Evolutionary conservation across 2,888 invertebrate species (phyloP), one percentile per base, ranked within the genome.

Genomic region (Tetramorium bicarinatum): DNA sequence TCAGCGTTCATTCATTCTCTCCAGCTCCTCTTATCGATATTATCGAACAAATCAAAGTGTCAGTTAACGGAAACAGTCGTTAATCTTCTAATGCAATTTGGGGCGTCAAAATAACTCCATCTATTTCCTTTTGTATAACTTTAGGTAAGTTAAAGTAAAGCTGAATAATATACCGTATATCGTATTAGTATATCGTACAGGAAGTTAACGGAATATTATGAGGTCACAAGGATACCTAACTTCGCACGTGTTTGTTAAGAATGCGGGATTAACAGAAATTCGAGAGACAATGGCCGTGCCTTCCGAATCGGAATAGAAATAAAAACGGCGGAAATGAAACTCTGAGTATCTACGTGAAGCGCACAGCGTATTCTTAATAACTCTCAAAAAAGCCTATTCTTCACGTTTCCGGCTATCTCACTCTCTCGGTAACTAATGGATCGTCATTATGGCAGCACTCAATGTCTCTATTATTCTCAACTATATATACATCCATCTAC

Each of bases 381-480:
- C 41, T 41, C 54, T 66, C 6, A 54, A 76, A 75, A 64, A 66
- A 15, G 41, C 13, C 76, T 25, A 76, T 76, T 76, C 66, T 66
- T 38, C 49, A 52, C n/a, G 29, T 64, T 76, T 76, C 76, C 66
- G 75, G 3, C 66, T 25, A 47, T 76, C 76, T 52, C 76, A 6
- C 52, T 76, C 76, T 66, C 66, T 52, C 66, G 25, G 52, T 76
- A 25, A 76, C 52, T 76, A 76, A 76, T 76, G 52, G 76, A 52
- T 52, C 66, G 49, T 66, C 76, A 66, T 76, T 64, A 76, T 66
- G 21, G 66, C 49, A 64, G 49, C 52, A 52, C 38, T 66, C 49
- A 25, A 66, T 76, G 76, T 76, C 76, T 64, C 64, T 66, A 76
- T 76, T 76, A 76, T 76, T 76, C 76, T n/a, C 49, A 64, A 64